Evolutionary conservation across 2,888 invertebrate species (phyloP).

Genomic region (Athalia circularis): DNA sequence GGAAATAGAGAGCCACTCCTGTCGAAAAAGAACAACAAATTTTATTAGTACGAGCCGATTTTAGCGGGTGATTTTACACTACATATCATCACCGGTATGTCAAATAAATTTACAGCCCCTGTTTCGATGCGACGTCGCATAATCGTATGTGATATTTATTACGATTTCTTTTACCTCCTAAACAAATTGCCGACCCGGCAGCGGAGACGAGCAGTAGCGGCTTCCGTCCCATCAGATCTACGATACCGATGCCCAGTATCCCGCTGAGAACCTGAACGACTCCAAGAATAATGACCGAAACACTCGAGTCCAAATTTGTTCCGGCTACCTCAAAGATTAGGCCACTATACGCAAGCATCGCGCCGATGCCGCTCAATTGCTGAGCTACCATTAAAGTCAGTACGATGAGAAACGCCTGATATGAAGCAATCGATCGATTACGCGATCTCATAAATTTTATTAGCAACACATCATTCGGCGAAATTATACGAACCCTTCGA

Average conservation of each 20-base stretch:
- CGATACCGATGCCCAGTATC: background rate
- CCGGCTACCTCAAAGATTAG: background rate
- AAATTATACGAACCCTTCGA: conserved; percentile 5
- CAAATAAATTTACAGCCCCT: too few species aligned
- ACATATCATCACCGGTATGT: too few species aligned
- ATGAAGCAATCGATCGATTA: background rate
- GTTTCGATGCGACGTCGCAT: background rate
- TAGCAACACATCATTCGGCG: background rate
- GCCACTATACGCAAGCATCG: conserved; percentile 26
- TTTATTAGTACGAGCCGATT: too few species aligned
- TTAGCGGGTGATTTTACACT: too few species aligned
- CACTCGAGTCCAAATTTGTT: background rate
- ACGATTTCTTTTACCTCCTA: conserved; percentile 9
- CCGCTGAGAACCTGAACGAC: background rate
- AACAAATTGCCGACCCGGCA: conserved; percentile 14
- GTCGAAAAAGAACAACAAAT: background rate
- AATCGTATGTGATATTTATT: background rate
- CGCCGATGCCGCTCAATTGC: conserved; percentile 46
- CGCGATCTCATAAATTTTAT: background rate
- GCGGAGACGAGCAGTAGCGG: conserved; percentile 43
- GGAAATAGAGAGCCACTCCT: conserved; percentile 28
- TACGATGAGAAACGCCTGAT: conserved; percentile 18
- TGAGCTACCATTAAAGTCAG: conserved; percentile 47
- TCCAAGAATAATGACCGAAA: conserved; percentile 34
- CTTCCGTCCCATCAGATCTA: conserved; percentile 52